Evolutionary conservation across 2,113 vertebrate genomes (phyloP), one percentile per base, ranked within the genome.

Genomic region (Rattus rattus): DNA sequence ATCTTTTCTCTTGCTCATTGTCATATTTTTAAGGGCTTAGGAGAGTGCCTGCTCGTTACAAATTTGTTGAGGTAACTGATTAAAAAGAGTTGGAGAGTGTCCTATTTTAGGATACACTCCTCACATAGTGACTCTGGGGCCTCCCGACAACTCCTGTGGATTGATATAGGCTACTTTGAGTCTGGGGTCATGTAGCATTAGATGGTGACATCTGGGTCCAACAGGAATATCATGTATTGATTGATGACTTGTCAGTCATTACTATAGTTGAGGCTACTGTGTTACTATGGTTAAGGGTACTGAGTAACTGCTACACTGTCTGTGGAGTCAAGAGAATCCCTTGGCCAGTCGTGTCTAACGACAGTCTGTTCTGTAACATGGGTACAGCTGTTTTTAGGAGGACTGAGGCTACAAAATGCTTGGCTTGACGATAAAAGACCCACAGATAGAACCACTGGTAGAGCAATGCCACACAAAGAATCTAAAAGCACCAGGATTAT

Each of bases 341-440:
- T 94, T 94, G 43, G 43, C 73, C 73, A 91, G 92, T 22, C 75
- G 70, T 90, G 94, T 91, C 36, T 10, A 91, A 90, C 67, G 86
- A 76, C 20, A 76, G 43, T 33, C 70, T 77, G n/a, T 69, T 92
- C 28, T 69, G 22, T 75, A 65, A 88, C 63, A 8, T 9, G 39
- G 67, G 24, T 2, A 94, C 28, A 77, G 63, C 49, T 63, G 17
- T 67, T 88, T 43, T 81, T 28, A 63, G 72, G 72, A 69, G 59
- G 59, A 54, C n/a, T 28, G 24, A 94, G 36, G 91, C 76, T 69
- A 92, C 61, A 54, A 72, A 88, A 83, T 20, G 47, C n/a, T 43
- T 72, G 36, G 65, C 73, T 36, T 86, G 86, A 85, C 93, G 80
- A 88, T 76, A 95, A 96, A 80, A 20, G 56, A 96, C 65, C 49